Base-by-base conservation (phyloP, 92 coral and sea anemone species). In the Paramuricea clavata region DNA sequence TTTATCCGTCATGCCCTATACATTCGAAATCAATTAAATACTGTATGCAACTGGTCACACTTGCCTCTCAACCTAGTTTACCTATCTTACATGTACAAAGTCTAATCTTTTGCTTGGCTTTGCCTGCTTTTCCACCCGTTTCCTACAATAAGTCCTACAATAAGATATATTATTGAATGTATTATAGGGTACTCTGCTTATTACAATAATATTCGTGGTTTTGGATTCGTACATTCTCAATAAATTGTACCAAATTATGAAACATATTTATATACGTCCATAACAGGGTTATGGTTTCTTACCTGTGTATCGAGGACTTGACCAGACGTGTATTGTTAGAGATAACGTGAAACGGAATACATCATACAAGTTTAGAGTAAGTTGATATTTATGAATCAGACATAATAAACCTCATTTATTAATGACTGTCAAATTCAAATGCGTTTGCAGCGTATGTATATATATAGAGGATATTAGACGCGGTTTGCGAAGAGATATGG, bases 251-350 rank as follows among this genome's bases (percentile, higher is more conserved):
- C 26, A n/a, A n/a, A n/a, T n/a, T n/a, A n/a, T n/a, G n/a, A n/a
- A n/a, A n/a, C n/a, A n/a, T n/a, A n/a, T n/a, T n/a, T n/a, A n/a
- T n/a, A n/a, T n/a, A n/a, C n/a, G n/a, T n/a, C n/a, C n/a, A n/a
- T n/a, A 31, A 15, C 85, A 95, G 98, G 98, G 98, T 47, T 91
- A 95, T 91, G 98, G 98, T 9, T 95, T 95, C 84, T 85, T 89
- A 52, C 95, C 86, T 60, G 95, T 82, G 9, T 95, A 91, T 73
- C 85, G 98, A 64, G 98, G 98, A n/a, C 12, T 76, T 1, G 98
- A 95, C 27, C 92, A 87, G 47, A 52, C 81, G 12, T 85, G 91
- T 39, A 78, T 59, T 28, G 88, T 92, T 47, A 42, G 52, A 31
- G 98, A 94, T 11, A 95, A 94, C 54, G 89, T 95, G 30, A 88